These are phyloP conservation scores for Lepidocolaptes lacrymiger DNA, from an alignment of 2,797 vertebrate genomes.

Conservation along the genomic window DNA sequence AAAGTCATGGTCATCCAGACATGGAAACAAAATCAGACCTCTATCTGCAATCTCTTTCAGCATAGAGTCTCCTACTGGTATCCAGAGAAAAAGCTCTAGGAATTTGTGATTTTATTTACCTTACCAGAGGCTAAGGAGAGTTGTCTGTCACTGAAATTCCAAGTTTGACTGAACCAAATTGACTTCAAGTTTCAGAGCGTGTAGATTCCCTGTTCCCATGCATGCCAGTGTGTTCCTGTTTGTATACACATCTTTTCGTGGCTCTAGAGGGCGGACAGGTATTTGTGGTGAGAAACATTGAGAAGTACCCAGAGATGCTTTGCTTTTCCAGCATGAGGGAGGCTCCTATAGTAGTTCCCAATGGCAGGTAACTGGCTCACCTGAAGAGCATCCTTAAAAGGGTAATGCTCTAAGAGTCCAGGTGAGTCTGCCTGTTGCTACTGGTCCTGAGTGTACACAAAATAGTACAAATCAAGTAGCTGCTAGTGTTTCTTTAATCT, in stretches of 20 bases:
- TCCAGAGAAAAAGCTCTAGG: not conserved
- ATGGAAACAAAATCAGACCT: constrained; percentile 36
- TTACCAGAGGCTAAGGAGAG: not conserved
- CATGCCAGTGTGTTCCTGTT: not conserved
- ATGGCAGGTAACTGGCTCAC: not conserved
- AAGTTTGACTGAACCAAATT: not conserved
- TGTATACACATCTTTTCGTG: not conserved
- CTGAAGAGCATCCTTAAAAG: not conserved
- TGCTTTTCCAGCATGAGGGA: not conserved
- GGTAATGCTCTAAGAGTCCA: not conserved
- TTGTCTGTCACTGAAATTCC: not conserved
- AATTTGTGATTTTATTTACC: constrained; percentile 5
- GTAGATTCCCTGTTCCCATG: not conserved
- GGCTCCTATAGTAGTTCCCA: not conserved
- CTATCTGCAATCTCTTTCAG: constrained; percentile 19
- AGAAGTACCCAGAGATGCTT: not conserved
- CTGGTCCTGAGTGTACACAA: not conserved
- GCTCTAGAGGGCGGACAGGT: not conserved
- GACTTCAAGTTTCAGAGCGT: not conserved
- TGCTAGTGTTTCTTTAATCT: not conserved
- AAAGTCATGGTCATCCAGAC: constrained; percentile 12
- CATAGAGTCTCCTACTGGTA: not conserved
- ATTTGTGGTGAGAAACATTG: not conserved
- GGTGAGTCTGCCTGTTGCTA: not conserved
- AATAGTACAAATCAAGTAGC: not conserved